Evolutionary conservation across 2,888 invertebrate genomes (phyloP), one percentile per base, ranked within the genome.

Genomic region (Tillus elongatus): DNA sequence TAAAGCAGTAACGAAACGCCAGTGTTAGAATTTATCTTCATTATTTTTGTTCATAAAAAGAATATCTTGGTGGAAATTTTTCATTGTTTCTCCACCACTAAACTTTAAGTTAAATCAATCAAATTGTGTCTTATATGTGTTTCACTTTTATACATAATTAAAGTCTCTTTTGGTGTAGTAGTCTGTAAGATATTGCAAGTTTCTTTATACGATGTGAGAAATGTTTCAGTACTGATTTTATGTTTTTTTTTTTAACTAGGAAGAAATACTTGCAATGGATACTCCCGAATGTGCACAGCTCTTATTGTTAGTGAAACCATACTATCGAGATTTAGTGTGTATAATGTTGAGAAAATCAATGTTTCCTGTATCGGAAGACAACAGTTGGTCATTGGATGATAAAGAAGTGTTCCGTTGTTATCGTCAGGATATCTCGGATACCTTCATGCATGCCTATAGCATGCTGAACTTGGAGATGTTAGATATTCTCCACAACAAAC

Each of bases 341-440:
- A 73, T 86, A 26, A 68, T 93, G 40, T 68, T 93, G 13, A 68
- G 74, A 33, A 93, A 95, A 67, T 81, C 87, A 0, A 81, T 84
- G 55, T 78, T 81, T 46, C 87, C 90, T 0, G 42, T 42, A 3
- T 44, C 52, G 12, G 57, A 64, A 11, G 74, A 75, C 36, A 67
- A 62, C 4, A 66, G 74, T 0, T 74, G 83, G 69, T 73, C 77
- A 3, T 68, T 76, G 15, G 90, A 92, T 47, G 92, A 93, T 55
- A 75, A 80, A 41, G 93, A 95, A 63, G 71, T 82, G 32, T 80
- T 92, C 56, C 72, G 92, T 8, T 90, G 90, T 63, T 61, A 62
- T 36, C 47, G 61, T 4, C 58, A 61, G 44, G 65, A 66, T 37
- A 58, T 64, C 10, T 57, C 62, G 2, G 65, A 66, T 43, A 66